Percentiles rank a stretch among this genome's conserved stretches.
Conservation (phyloP, 2,113 vertebrate genomes). For the Prunella fulvescens region DNA sequence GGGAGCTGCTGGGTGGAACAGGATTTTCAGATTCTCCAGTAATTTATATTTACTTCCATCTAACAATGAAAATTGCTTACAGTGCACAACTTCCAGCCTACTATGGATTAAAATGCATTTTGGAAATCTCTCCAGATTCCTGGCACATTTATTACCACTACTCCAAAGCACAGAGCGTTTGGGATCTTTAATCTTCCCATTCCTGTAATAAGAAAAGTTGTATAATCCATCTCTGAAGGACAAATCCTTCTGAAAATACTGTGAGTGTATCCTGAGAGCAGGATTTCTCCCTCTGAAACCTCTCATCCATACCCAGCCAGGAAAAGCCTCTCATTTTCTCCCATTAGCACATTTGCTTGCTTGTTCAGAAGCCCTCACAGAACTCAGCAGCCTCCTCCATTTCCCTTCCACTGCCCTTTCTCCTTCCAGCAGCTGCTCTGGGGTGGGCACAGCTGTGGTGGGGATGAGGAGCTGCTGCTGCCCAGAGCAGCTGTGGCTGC, state of each 20-base stretch:
- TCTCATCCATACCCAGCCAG: neutral
- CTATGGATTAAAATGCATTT: slow-evolving; percentile 45
- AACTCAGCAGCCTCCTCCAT: neutral
- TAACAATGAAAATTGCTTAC: slow-evolving; percentile 43
- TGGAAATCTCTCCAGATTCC: slow-evolving; percentile 43
- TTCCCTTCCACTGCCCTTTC: neutral
- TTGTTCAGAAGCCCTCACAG: neutral
- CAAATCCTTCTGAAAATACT: slow-evolving; percentile 1
- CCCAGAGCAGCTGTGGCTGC: neutral
- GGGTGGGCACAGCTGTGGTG: neutral
- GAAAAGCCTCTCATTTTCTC: slow-evolving; percentile 5
- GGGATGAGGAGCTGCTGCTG: neutral
- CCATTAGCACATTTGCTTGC: neutral
- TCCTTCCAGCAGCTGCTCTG: neutral
- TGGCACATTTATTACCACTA: neutral
- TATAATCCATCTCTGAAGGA: slow-evolving; percentile 22
- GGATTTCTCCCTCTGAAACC: neutral
- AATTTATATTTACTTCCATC: slow-evolving; percentile 40
- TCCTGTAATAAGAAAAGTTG: slow-evolving; percentile 21
- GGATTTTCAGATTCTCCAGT: slow-evolving; percentile 38
- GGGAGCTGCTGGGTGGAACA: neutral
- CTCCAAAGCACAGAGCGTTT: neutral
- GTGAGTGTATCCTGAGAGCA: neutral
- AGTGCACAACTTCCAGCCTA: slow-evolving; percentile 7
- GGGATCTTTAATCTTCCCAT: slow-evolving; percentile 38